Evolutionary conservation across 2,113 vertebrate species (phyloP), one percentile per base, ranked within the genome.

Genomic region (Galemys pyrenaicus): DNA sequence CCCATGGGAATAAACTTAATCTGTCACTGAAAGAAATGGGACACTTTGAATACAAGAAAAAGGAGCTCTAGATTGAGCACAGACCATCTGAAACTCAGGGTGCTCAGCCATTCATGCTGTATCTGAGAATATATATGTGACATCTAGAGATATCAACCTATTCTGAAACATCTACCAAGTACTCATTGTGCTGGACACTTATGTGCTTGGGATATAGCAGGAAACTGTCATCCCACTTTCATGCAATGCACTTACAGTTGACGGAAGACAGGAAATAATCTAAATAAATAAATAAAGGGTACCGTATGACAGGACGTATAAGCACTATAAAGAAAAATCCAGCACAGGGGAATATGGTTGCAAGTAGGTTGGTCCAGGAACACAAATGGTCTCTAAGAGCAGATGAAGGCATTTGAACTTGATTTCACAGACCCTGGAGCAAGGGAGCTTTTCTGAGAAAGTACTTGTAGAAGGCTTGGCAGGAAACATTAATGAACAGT

Each of bases 261-360:
- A 60, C 46, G 12, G n/a, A 49, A 92, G 56, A 84, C 10, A 64
- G 24, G 78, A 2, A 78, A 44, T 51, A n/a, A 87, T 19, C 41
- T 30, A 83, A 75, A 46, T 16, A 85, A 78, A 46, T 13, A 77
- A 35, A 22, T n/a, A 65, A 70, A 35, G 13, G 24, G 10, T 4
- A 13, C 1, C 26, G 3, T n/a, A 10, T 35, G 39, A 26, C 22
- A 46, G 32, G 51, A 71, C 11, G 16, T 37, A 3, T 46, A 11
- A 17, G 30, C 24, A 9, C 11, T 56, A 20, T 6, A 19, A 70
- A 80, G 54, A 54, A 41, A 90, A 75, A 46, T 0, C 19, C 74
- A 74, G 37, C 37, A 3, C 6, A 0, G 17, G 11, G 3, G 67
- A 4, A 16, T 1, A 6, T 2, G 19, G 7, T 1, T 19, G 22